A percentile compares a stretch with the other conserved stretches of the same genome.
phyloP scores from a whole-genome alignment of 2,113 vertebrate genomes.

The Festucalex cinctus region DNA sequence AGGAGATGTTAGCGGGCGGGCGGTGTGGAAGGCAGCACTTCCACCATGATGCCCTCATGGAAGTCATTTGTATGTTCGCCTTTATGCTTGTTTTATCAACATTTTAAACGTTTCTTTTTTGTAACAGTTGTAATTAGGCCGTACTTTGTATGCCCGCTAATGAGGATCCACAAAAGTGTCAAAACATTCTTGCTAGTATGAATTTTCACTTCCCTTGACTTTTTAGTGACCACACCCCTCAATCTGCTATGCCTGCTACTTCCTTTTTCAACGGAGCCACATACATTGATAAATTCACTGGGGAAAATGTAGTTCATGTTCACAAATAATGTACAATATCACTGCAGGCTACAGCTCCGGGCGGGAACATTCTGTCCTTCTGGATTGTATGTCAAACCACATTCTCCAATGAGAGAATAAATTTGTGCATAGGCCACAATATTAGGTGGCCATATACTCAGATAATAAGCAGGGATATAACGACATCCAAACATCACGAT shows the following conservation, averaged over 20 bases:
- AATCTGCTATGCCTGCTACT: too few species aligned
- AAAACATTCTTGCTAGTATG: neutral
- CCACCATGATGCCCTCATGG: constrained; percentile 30
- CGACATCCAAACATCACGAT: too few species aligned
- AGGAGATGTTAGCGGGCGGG: constrained; percentile 50
- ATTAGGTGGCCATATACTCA: neutral
- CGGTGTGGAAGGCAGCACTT: constrained; percentile 41
- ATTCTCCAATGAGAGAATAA: constrained; percentile 22
- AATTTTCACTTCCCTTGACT: neutral
- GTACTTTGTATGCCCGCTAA: too few species aligned
- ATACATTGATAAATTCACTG: neutral
- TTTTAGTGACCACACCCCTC: neutral
- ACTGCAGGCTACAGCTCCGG: neutral
- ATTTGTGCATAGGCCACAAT: constrained; percentile 10
- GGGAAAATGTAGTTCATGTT: constrained; percentile 28
- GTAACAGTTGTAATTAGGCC: too few species aligned
- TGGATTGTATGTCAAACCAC: constrained; percentile 45
- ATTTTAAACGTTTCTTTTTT: too few species aligned
- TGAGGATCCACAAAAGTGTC: too few species aligned
- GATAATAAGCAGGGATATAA: too few species aligned
- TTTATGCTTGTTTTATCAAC: too few species aligned
- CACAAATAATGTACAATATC: constrained; percentile 6
- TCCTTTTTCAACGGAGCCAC: neutral
- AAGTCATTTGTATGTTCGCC: neutral
- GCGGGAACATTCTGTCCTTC: constrained; percentile 31